A percentile compares a stretch with the other conserved stretches of the same genome.
Evolutionary conservation across 2,797 vertebrate species (phyloP).

Genomic region (Sebastes nivosus): DNA sequence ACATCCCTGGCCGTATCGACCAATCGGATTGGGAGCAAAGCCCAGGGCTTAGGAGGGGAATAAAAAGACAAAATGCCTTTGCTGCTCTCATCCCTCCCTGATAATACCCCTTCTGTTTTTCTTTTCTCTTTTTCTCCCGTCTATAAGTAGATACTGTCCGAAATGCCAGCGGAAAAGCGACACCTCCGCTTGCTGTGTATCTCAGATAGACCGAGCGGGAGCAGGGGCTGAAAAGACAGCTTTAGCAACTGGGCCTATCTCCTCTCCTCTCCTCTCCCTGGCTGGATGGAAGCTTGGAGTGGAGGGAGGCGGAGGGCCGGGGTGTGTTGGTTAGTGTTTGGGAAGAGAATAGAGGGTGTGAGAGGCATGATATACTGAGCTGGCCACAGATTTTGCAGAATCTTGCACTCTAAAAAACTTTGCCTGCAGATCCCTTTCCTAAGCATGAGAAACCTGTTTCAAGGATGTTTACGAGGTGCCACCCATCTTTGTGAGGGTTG

Average conservation of each 20-base stretch:
- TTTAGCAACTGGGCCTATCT: conserved; percentile 87
- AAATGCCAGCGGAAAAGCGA: conserved; percentile 89
- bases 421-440: conserved; percentile 70
- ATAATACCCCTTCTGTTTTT: conserved; percentile 89
- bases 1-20: conserved; percentile 95
- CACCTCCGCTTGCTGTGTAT: conserved; percentile 88
- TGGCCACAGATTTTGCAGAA: conserved; percentile 79
- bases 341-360: conserved; percentile 78
- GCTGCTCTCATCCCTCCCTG: conserved; percentile 88
- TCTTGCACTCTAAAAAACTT: conserved; percentile 78
- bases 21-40: conserved; percentile 93
- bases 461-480: conserved; percentile 73
- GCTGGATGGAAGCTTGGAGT: conserved; percentile 76
- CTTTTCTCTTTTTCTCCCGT: conserved; percentile 84
- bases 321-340: conserved; percentile 71
- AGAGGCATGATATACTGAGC: conserved; percentile 80
- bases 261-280: conserved; percentile 76
- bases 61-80: conserved; percentile 90
- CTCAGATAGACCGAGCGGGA: conserved; percentile 86
- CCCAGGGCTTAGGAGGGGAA: conserved; percentile 89
- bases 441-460: conserved; percentile 78
- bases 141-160: conserved; percentile 90
- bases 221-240: conserved; percentile 85
- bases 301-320: conserved; percentile 66
- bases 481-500: conserved; percentile 59